A percentile compares a stretch with the other conserved stretches of the same genome.
Conservation (phyloP, 30 jellyfish, hydroid and myxozoan species). For the Cassiopea andromeda region DNA sequence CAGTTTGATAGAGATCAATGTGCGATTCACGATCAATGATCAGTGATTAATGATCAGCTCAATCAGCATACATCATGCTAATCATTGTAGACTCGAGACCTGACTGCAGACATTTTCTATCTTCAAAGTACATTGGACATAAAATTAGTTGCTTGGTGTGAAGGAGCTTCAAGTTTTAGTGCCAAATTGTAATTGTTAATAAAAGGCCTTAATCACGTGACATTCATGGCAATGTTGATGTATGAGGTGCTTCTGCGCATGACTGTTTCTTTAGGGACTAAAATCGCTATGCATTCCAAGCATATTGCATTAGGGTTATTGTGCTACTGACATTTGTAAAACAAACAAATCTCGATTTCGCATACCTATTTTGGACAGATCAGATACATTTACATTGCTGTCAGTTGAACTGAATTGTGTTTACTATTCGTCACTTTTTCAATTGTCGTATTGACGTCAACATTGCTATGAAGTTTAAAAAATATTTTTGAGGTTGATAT, state of each 20-base stretch:
- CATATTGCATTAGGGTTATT: no score
- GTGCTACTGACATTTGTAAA: no score
- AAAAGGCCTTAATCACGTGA: neutral
- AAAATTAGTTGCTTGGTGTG: neutral
- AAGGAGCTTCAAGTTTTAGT: neutral
- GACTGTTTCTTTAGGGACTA: neutral
- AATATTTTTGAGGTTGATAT: conserved; percentile 16
- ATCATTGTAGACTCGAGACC: no score
- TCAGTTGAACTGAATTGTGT: neutral
- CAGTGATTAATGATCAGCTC: no score
- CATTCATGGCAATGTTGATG: conserved; percentile 6
- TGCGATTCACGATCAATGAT: no score
- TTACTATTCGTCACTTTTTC: neutral
- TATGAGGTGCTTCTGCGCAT: neutral
- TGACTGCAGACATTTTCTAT: no score
- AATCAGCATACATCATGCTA: no score
- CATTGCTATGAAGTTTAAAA: neutral
- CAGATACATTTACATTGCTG: neutral
- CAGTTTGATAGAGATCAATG: no score
- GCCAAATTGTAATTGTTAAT: neutral
- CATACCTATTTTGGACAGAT: no score
- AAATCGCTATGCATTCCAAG: no score
- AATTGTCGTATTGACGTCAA: neutral
- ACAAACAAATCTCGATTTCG: no score
- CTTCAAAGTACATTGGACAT: no score